Evolutionary conservation across 2,797 vertebrate species (phyloP).

Genomic region (Rhinella marina): DNA sequence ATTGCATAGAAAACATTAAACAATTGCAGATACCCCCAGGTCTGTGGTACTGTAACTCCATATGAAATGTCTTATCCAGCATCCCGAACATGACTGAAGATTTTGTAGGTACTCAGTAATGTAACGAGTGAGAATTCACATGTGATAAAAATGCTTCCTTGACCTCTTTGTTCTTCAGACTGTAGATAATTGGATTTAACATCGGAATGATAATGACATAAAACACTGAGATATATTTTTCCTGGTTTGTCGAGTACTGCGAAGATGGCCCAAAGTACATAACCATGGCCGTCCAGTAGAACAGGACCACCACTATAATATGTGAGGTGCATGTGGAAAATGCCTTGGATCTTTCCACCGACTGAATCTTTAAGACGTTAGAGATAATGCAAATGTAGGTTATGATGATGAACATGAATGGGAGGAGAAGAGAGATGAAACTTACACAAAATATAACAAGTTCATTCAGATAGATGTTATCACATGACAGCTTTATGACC

Average conservation of each 20-base stretch:
- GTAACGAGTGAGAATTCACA: neutral
- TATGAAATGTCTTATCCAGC: no score
- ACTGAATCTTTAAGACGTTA: neutral
- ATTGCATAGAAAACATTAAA: no score
- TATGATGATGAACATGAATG: neutral
- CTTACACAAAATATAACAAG: conserved; percentile 5
- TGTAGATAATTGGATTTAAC: conserved; percentile 31
- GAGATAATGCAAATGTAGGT: conserved; percentile 5
- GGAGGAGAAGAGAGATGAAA: conserved; percentile 4
- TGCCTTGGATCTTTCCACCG: conserved; percentile 5
- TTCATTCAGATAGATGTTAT: neutral
- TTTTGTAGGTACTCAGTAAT: no score
- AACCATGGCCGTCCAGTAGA: conserved; percentile 7
- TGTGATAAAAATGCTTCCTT: neutral
- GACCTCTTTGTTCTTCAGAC: conserved; percentile 27
- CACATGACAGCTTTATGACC: conserved; percentile 10
- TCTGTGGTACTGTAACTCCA: no score
- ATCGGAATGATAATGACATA: conserved; percentile 8
- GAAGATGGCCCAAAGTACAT: conserved; percentile 22
- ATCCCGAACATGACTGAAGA: no score
- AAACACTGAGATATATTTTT: conserved; percentile 21
- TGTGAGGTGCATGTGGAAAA: conserved; percentile 15
- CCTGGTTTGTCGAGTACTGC: conserved; percentile 1
- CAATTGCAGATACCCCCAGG: no score
- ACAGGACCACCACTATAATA: conserved; percentile 5